Evolutionary conservation across 2,797 vertebrate species (phyloP), one percentile per base, ranked within the genome.

Genomic region (Mormyrops boulengeri): DNA sequence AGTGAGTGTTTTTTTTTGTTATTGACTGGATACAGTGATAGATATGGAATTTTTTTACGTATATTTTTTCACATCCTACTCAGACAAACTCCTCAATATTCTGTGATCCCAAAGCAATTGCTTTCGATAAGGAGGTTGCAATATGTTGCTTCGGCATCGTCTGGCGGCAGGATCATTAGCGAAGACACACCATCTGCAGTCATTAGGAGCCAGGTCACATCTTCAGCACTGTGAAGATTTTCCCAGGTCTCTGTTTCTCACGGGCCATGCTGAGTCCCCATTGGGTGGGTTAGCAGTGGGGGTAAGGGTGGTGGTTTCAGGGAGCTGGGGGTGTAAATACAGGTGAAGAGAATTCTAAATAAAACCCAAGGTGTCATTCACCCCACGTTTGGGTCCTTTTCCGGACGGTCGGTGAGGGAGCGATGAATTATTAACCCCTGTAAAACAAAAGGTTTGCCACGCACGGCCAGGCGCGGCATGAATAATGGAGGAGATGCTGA

Each of bases 381-480:
- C 60, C 77, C 69, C 73, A 62, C 89, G 26, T 55, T 62, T 30
- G 93, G 92, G 94, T 91, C 94, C 93, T 94, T 85, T 5, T 52
- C 47, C 84, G 52, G 89, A 53, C 26, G 57, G 89, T 84, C 11
- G 34, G 94, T 92, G 94, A 93, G 93, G 93, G 92, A 89, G 53
- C 93, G 11, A 96, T 96, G 95, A 95, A 97, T 97, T 97, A 96
- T 97, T 96, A 96, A 97, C 95, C 93, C 53, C 91, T 93, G 94
- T 94, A 96, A 96, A 96, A 96, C 95, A 96, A 97, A 96, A 95
- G 94, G 94, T 94, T 93, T 94, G 92, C 95, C 94, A 94, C 91
- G 91, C 94, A 94, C 94, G 93, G 91, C 96, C 95, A 93, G 94
- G 94, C 93, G 93, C 94, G 90, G 90, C 91, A 96, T 96, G 95